Conservation (phyloP, 1,140 invertebrate genomes). For the Listronotus bonariensis region DNA sequence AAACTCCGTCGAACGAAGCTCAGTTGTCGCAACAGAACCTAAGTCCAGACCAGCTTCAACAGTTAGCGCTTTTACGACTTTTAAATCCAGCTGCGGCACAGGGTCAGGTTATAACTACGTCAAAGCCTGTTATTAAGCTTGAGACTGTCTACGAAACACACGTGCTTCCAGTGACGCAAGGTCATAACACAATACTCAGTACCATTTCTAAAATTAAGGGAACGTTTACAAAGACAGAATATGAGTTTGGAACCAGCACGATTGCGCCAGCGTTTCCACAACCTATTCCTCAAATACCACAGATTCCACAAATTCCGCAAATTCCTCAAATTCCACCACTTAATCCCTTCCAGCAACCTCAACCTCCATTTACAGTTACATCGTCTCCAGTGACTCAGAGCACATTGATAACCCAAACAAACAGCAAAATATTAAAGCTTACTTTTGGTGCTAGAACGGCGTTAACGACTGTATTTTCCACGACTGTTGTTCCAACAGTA, state of each 20-base stretch:
- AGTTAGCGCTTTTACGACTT: conserved; percentile 70
- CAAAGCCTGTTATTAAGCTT: conserved; percentile 72
- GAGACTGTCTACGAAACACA: conserved; percentile 83
- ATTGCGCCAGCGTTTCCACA: conserved; percentile 59
- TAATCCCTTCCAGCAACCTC: conserved; percentile 58
- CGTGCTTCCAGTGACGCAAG: conserved; percentile 76
- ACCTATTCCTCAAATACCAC: conserved; percentile 44
- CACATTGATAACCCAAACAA: conserved; percentile 77
- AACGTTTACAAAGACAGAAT: conserved; percentile 72
- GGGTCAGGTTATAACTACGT: conserved; percentile 74
- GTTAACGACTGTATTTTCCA: conserved; percentile 83
- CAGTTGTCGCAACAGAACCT: conserved; percentile 59
- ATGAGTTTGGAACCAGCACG: conserved; percentile 74
- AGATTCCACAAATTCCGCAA: conserved; percentile 53
- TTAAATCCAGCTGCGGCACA: conserved; percentile 70
- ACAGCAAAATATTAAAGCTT: conserved; percentile 80
- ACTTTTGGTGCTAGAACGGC: conserved; percentile 89
- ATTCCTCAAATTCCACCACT: conserved; percentile 58
- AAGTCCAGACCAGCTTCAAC: conserved; percentile 74
- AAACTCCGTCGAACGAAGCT: conserved; percentile 53
- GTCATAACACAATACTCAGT: conserved; percentile 72
- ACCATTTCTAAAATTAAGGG: conserved; percentile 72
- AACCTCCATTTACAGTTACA: conserved; percentile 76
- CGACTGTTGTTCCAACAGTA: conserved; percentile 81
- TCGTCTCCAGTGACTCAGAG: conserved; percentile 81